phyloP scores from a whole-genome alignment of 2,113 vertebrate species.

The Falco punctatus region DNA sequence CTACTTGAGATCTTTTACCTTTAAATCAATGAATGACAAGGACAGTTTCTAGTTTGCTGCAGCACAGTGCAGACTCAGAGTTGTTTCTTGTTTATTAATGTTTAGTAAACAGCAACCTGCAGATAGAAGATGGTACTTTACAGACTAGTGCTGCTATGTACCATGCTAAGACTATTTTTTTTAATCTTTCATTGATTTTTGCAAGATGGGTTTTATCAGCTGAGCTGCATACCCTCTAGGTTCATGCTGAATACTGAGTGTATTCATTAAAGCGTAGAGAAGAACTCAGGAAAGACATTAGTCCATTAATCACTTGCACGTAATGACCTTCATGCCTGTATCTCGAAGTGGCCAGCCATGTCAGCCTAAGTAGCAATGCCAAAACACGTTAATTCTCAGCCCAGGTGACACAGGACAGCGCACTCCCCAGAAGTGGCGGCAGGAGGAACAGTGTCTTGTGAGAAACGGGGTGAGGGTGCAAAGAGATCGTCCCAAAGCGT shows the following conservation, averaged over 20 bases:
- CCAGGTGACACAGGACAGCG: neutral
- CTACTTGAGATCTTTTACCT: neutral
- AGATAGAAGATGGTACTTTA: neutral
- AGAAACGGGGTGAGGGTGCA: neutral
- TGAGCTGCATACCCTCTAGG: neutral
- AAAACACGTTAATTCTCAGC: neutral
- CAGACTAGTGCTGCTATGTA: accelerated
- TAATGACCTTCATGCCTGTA: neutral
- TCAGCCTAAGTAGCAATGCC: neutral
- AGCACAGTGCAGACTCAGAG: neutral
- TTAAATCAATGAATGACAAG: neutral
- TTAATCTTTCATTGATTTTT: neutral
- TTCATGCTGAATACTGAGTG: neutral
- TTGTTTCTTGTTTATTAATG: neutral
- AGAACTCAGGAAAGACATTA: neutral
- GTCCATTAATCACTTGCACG: neutral
- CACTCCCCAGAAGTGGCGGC: neutral
- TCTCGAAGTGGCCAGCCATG: neutral
- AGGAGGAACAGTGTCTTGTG: accelerated
- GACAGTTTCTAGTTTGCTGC: neutral
- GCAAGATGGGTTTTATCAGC: neutral
- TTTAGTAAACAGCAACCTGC: neutral
- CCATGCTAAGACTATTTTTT: no score
- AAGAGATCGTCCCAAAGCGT: neutral
- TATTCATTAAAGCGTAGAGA: neutral